phyloP scores from a whole-genome alignment of 1,140 invertebrate species.

The Ladona fulva region DNA sequence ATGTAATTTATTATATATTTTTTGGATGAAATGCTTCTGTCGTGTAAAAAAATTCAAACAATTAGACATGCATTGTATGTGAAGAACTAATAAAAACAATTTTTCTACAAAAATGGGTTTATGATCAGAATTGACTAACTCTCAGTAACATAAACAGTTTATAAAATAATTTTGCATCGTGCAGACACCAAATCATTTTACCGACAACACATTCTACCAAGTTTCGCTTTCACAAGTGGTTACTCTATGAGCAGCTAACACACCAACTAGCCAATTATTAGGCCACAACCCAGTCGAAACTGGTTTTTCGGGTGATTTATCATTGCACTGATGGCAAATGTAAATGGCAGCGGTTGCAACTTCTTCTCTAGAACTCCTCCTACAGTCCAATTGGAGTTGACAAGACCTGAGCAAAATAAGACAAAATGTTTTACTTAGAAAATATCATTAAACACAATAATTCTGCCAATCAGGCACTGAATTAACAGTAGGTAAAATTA shows the following conservation, averaged over 20 bases:
- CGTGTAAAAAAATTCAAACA: too few relatives aligned
- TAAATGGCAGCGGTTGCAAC: constrained; percentile 84
- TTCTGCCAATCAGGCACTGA: too few relatives aligned
- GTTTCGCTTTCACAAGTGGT: not conserved
- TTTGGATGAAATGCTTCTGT: too few relatives aligned
- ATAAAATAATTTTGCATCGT: constrained; percentile 2
- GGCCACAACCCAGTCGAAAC: constrained; percentile 76
- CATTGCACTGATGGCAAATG: constrained; percentile 83
- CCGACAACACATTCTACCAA: not conserved
- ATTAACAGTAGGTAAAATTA: too few relatives aligned
- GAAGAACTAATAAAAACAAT: not conserved
- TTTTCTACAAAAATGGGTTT: not conserved
- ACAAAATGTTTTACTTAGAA: not conserved
- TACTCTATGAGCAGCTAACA: not conserved
- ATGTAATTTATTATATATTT: too few relatives aligned
- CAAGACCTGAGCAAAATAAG: constrained; percentile 54
- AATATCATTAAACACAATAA: constrained; percentile 10
- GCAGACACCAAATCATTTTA: not conserved
- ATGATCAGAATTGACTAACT: not conserved
- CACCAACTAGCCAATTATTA: constrained; percentile 67
- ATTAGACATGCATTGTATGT: too few relatives aligned
- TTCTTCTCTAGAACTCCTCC: constrained; percentile 91
- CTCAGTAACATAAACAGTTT: not conserved
- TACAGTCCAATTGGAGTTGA: constrained; percentile 94
- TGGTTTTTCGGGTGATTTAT: constrained; percentile 86